These are phyloP conservation scores for Chelonus formosanus DNA, from an alignment of 2,888 invertebrate species.

Conservation along the genomic window DNA sequence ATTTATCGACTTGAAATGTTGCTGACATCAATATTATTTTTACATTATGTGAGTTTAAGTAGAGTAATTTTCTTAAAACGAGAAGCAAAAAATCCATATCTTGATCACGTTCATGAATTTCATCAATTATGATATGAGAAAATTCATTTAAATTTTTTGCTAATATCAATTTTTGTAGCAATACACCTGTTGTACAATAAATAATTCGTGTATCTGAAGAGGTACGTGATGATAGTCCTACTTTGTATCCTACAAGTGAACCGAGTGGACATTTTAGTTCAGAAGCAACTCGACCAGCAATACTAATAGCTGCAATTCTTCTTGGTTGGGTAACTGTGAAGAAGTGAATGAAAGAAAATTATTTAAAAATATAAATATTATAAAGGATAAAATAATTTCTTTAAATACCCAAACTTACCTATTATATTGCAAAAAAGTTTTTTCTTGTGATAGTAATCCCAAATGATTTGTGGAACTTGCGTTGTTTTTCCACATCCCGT, in stretches of 20 bases:
- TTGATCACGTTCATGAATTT: conserved; percentile 92
- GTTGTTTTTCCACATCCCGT: conserved; percentile 97
- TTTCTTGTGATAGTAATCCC: conserved; percentile 77
- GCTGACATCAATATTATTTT: conserved; percentile 93
- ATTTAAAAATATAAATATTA: background rate
- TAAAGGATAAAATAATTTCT: too few relatives aligned
- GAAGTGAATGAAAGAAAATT: background rate
- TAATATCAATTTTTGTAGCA: conserved; percentile 79
- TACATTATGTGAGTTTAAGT: conserved; percentile 72
- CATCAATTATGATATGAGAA: conserved; percentile 92
- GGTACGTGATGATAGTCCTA: conserved; percentile 73
- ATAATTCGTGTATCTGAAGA: conserved; percentile 78
- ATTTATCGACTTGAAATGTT: conserved; percentile 80
- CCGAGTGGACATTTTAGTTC: conserved; percentile 87
- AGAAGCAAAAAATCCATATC: conserved; percentile 91
- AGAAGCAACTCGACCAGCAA: conserved; percentile 83
- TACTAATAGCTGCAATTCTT: conserved; percentile 90
- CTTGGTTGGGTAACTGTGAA: conserved; percentile 86
- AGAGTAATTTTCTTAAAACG: conserved; percentile 80
- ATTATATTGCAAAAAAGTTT: conserved; percentile 82
- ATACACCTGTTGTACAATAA: conserved; percentile 89
- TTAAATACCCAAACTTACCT: conserved; percentile 40
- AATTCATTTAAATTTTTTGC: conserved; percentile 78
- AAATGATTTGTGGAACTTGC: conserved; percentile 87
- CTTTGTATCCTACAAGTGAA: conserved; percentile 88